Percentiles rank a stretch among this genome's conserved stretches.
These are phyloP conservation scores for Tineola bisselliella DNA, from an alignment of 2,888 invertebrate species.

Conservation along the genomic window DNA sequence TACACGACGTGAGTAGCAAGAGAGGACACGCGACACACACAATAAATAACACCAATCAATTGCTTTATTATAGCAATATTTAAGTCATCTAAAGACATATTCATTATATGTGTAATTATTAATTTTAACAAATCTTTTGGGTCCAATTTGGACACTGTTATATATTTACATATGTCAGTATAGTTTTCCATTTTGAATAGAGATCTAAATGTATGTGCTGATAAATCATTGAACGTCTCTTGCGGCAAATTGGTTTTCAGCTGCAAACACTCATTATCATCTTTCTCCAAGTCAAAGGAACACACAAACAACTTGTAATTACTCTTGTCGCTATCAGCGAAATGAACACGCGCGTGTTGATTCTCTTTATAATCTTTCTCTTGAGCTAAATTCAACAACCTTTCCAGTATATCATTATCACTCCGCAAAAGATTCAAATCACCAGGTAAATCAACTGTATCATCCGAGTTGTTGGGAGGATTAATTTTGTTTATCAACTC, in stretches of 20 bases:
- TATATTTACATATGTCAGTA: constrained; percentile 28
- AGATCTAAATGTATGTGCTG: constrained; percentile 47
- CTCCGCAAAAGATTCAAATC: constrained; percentile 50
- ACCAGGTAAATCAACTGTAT: constrained; percentile 18
- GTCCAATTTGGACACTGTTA: constrained; percentile 40
- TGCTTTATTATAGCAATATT: constrained; percentile 72
- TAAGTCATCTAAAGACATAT: constrained; percentile 65
- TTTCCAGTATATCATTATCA: constrained; percentile 72
- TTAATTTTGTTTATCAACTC: constrained; percentile 34
- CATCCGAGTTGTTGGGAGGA: constrained; percentile 22
- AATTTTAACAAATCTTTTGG: constrained; percentile 76
- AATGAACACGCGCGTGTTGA: constrained; percentile 63
- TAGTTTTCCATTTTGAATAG: constrained; percentile 49
- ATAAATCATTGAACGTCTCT: constrained; percentile 39
- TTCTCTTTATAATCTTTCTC: constrained; percentile 49
- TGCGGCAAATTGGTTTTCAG: constrained; percentile 36
- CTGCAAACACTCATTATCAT: constrained; percentile 24
- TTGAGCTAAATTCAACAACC: constrained; percentile 68
- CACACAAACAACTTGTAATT: constrained; percentile 65
- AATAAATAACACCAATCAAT: constrained; percentile 71
- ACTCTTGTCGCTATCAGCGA: constrained; percentile 58
- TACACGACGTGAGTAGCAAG: constrained; percentile 71
- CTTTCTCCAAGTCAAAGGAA: constrained; percentile 59
- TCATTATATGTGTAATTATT: constrained; percentile 77
- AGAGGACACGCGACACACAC: constrained; percentile 72